Percentiles rank a stretch among this genome's conserved stretches.
Conservation (phyloP, 2,797 vertebrate genomes). For the Tragopan temminckii region DNA sequence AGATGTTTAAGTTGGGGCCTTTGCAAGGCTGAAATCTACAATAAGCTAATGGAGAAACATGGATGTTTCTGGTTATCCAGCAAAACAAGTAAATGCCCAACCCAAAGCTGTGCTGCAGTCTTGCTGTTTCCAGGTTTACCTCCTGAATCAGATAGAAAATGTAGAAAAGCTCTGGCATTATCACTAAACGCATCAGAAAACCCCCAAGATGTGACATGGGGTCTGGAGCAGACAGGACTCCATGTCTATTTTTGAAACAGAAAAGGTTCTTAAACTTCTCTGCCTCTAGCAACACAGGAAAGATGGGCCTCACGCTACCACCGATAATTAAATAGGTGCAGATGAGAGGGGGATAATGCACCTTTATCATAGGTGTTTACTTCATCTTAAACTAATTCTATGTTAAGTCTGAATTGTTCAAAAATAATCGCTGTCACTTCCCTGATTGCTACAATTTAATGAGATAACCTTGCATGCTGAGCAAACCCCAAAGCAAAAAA, state of each 20-base stretch:
- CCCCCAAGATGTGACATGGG: background rate
- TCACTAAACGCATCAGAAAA: background rate
- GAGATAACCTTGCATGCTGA: conserved; percentile 73
- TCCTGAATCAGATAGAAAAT: background rate
- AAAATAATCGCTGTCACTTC: conserved; percentile 65
- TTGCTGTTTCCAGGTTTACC: background rate
- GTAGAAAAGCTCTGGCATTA: background rate
- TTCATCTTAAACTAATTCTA: conserved; percentile 72
- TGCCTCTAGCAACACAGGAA: background rate
- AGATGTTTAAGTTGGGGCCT: background rate
- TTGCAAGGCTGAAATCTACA: background rate
- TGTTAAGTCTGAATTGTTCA: conserved; percentile 66
- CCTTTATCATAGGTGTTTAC: conserved; percentile 71
- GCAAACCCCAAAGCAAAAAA: conserved; percentile 72
- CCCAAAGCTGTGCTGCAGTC: background rate
- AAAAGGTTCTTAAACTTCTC: background rate
- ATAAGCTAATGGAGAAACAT: background rate
- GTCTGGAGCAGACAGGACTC: background rate
- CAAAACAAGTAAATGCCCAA: background rate
- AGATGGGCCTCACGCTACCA: background rate
- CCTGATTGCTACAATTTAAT: conserved; percentile 69
- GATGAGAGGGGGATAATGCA: background rate
- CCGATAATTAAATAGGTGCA: background rate
- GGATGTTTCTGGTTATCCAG: background rate
- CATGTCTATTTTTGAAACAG: background rate